phyloP scores from a whole-genome alignment of 2,888 invertebrate genomes.

The Girardia tigrina region DNA sequence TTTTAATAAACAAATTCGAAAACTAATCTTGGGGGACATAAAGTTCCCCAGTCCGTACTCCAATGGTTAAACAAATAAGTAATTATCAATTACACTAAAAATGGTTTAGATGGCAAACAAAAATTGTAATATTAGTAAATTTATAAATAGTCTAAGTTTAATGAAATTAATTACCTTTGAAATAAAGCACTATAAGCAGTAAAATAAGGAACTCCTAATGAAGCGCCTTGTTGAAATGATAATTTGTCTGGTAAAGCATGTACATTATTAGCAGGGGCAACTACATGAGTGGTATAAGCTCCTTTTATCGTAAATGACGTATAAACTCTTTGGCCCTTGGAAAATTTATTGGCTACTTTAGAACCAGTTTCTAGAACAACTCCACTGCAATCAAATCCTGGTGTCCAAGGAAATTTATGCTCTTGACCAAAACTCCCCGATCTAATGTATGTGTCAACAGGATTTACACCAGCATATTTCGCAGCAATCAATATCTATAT shows the following conservation, averaged over 20 bases:
- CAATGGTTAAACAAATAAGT: no score
- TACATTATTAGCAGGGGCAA: slow-evolving; percentile 44
- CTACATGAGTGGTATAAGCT: slow-evolving; percentile 52
- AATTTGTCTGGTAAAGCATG: slow-evolving; percentile 49
- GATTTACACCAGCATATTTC: slow-evolving; percentile 54
- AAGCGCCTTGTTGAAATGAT: slow-evolving; percentile 54
- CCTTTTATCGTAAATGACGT: slow-evolving; percentile 45
- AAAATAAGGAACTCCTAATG: slow-evolving; percentile 54
- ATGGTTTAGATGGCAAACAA: no score
- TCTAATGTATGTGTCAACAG: slow-evolving; percentile 56
- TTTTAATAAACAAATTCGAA: no score
- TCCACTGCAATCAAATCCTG: slow-evolving; percentile 55
- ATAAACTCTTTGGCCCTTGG: slow-evolving; percentile 51
- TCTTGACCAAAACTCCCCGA: slow-evolving; percentile 50
- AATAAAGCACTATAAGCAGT: slow-evolving; percentile 55
- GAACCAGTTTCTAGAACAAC: slow-evolving; percentile 51
- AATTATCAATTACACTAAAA: no score
- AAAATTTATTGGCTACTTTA: slow-evolving; percentile 41
- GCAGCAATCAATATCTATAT: slow-evolving; percentile 54
- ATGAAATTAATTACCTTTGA: slow-evolving; percentile 51
- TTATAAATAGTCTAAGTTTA: no score
- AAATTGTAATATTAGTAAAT: no score
- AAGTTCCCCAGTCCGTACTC: no score
- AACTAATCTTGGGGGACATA: no score
- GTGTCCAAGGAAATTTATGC: slow-evolving; percentile 53